Evolutionary conservation across 92 coral and sea anemone species (phyloP).

Genomic region (Desmophyllum pertusum): DNA sequence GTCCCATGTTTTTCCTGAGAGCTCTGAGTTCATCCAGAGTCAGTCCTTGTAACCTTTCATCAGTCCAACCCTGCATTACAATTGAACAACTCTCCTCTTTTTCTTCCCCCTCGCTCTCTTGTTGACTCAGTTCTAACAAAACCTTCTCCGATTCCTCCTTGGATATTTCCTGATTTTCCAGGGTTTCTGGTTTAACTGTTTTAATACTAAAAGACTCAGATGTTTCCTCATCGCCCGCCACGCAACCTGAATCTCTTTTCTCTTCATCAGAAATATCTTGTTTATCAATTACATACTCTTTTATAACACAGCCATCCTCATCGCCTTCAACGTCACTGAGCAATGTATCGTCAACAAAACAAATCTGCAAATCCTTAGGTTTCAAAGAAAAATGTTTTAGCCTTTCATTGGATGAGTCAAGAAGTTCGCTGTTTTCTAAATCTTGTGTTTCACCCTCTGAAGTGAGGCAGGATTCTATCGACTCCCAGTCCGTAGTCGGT

Average conservation of each 20-base stretch:
- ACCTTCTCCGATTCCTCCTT: conserved; percentile 87
- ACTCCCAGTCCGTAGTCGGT: conserved; percentile 98
- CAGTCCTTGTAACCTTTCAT: conserved; percentile 74
- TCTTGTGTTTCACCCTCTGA: conserved; percentile 77
- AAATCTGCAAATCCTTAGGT: conserved; percentile 86
- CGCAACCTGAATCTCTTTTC: conserved; percentile 96
- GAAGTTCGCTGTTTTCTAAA: conserved; percentile 68
- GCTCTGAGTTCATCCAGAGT: conserved; percentile 69
- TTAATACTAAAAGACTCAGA: conserved; percentile 86
- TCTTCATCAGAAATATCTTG: conserved; percentile 82
- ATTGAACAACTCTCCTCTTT: conserved; percentile 40
- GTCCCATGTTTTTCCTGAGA: conserved; percentile 74
- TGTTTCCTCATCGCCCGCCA: conserved; percentile 88
- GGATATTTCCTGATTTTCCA: conserved; percentile 71
- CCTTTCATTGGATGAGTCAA: conserved; percentile 68
- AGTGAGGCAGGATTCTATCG: conserved; percentile 89
- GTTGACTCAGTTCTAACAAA: conserved; percentile 72
- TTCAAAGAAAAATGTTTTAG: conserved; percentile 75
- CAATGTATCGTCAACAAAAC: conserved; percentile 87
- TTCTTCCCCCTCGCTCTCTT: conserved; percentile 60
- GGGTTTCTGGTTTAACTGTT: conserved; percentile 83
- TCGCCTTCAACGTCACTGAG: conserved; percentile 78
- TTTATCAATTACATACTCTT: conserved; percentile 84
- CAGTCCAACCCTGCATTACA: conserved; percentile 79
- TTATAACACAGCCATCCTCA: conserved; percentile 89